Evolutionary conservation across 2,888 invertebrate species (phyloP), one percentile per base, ranked within the genome.

Genomic region (Ryuthela nishihirai): DNA sequence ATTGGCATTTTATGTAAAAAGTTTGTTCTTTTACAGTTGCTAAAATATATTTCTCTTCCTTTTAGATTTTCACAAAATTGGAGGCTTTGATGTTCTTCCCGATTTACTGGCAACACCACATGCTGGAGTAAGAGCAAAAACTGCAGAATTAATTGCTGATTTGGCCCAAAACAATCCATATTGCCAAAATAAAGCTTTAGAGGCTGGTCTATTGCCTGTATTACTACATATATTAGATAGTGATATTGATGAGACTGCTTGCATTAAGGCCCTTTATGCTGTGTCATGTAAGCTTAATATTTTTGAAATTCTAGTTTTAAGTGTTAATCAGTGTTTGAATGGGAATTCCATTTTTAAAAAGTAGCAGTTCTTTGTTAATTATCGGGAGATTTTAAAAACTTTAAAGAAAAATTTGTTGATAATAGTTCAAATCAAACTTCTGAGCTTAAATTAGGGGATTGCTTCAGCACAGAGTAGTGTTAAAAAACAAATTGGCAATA

Each of bases 161-260:
- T 73, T 90, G 54, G 83, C 85, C 29, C 93, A 94, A 75, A 91
- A 93, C 75, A 92, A 93, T 75, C 82, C 85, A 0, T 85, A 81
- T 71, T 88, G 88, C 68, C 93, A 94, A 73, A 74, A 81, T 23
- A 70, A 70, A 9, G 82, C 85, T n/a, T 66, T 87, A 4, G 82
- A 85, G 59, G 77, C 79, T 41, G 81, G 82, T 0, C 75, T 86
- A 7, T 73, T 92, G 38, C 81, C 82, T 0, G 75, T 80, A 7
- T 73, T 92, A 15, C 70, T 87, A 12, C 72, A 74, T 4, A 72
- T 85, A 52, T 73, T 84, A 10, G 80, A 82, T 66, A 75, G 74
- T 9, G 85, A 85, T 70, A 71, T 74, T 0, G 77, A 79, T 2
- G 74, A 77, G 15, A 71, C 74, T 0, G 82, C 85, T 0, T 78